These are phyloP conservation scores for Pangasius larnaudii DNA, from an alignment of 2,797 vertebrate species.

Conservation along the genomic window DNA sequence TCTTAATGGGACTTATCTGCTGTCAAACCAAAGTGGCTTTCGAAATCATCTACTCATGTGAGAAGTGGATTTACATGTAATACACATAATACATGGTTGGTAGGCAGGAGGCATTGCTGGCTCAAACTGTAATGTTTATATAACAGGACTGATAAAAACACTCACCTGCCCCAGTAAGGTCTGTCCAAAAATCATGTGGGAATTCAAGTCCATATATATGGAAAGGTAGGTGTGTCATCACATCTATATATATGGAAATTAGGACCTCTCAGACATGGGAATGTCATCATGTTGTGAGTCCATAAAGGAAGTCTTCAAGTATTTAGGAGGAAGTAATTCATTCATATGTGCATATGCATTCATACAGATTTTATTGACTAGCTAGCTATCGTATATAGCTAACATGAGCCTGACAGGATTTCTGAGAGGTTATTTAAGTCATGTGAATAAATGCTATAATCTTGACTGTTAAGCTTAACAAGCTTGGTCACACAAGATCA, in stretches of 20 bases:
- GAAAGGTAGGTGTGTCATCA: background rate
- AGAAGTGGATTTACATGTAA: background rate
- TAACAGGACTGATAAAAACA: background rate
- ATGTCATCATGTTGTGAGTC: background rate
- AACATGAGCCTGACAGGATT: background rate
- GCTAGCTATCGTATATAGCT: background rate
- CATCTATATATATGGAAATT: background rate
- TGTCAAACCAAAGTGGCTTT: constrained; percentile 26
- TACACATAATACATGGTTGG: background rate
- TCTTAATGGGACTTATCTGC: constrained; percentile 26
- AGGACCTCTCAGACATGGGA: background rate
- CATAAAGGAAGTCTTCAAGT: background rate
- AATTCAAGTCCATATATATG: background rate
- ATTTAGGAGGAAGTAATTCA: background rate
- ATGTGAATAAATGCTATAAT: background rate
- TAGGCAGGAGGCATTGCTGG: background rate
- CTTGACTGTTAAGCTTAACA: background rate
- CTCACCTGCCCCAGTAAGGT: background rate
- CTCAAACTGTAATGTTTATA: background rate
- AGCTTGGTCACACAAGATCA: background rate
- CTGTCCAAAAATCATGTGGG: background rate
- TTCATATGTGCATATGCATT: constrained; percentile 2
- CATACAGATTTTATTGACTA: background rate
- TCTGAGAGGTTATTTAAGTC: background rate
- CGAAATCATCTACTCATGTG: constrained; percentile 3